Base-by-base conservation (phyloP, 2,888 invertebrate species). In the Caenorhabditis sp. region DNA sequence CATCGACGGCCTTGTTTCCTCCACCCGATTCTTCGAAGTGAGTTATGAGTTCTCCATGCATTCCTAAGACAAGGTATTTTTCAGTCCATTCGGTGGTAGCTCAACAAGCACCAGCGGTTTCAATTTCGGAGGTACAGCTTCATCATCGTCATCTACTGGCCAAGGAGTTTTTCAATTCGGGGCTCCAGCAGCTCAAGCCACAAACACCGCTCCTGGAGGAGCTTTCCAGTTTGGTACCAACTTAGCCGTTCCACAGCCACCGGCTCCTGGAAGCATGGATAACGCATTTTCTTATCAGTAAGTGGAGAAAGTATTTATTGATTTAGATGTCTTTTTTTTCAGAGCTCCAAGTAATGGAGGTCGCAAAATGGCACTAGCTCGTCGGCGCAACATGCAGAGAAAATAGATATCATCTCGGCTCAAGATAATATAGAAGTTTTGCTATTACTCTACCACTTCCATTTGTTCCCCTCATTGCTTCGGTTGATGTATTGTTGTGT, bases 241-340 rank as follows among this genome's bases (percentile, higher is more conserved):
- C n/a, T 14, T 41, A 24, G 19, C 41, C 22, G 61, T 8, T n/a
- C 68, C 68, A 47, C 35, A 54, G n/a, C 44, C 82, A 1, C 47
- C 82, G 14, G 66, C 70, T 26, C 63, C 68, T 63, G 80, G 76
- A 54, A 70, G 69, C 24, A 79, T 68, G 73, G 84, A 84, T 31
- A 84, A 84, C 31, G 80, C 84, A 31, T 80, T 80, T 54, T 19
- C 83, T 28, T 83, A 83, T 80, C 79, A 83, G 83, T 83, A 24
- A 72, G 77, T 76, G 19, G 26, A 26, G 14, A 5, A 14, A 26
- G 8, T 26, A 12, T n/a, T n/a, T n/a, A n/a, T n/a, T n/a, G n/a
- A n/a, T n/a, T 8, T 14, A 26, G 10, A 26, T 26, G 26, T 26
- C 14, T 24, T 7, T 54, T 5, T 3, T 14, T 1, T 26, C 63